Conservation (phyloP, 2,797 vertebrate species). For the Xenopus petersii region DNA sequence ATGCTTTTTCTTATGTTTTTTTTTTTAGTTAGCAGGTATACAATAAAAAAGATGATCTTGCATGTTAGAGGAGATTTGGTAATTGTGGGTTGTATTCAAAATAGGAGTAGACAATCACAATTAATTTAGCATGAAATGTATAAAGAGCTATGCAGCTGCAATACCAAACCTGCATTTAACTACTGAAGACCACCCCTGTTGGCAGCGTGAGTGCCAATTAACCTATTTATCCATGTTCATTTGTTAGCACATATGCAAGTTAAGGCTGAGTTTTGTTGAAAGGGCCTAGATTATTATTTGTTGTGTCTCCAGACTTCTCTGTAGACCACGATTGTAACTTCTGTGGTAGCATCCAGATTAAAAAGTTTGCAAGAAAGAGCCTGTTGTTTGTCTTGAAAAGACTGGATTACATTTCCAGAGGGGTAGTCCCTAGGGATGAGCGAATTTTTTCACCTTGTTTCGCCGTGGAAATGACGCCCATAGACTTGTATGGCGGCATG, state of each 20-base stretch:
- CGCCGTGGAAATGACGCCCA: too few species aligned
- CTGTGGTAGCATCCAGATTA: too few species aligned
- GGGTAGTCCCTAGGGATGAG: too few species aligned
- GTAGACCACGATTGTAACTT: too few species aligned
- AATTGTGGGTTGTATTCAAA: constrained; percentile 44
- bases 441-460: too few species aligned
- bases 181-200: constrained; percentile 22
- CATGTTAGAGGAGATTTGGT: constrained; percentile 44
- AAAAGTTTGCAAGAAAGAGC: too few species aligned
- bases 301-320: too few species aligned
- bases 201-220: constrained; percentile 25
- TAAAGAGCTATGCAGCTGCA: constrained; percentile 42
- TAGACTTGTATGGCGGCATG: too few species aligned
- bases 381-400: too few species aligned
- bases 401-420: too few species aligned
- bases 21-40: constrained; percentile 37
- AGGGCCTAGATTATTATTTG: too few species aligned
- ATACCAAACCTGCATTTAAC: constrained; percentile 35
- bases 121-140: constrained; percentile 45
- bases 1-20: constrained; percentile 6
- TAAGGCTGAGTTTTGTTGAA: too few species aligned
- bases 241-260: constrained; percentile 11
- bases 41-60: constrained; percentile 42
- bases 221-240: constrained; percentile 35
- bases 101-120: constrained; percentile 44